phyloP scores from a whole-genome alignment of 2,797 vertebrate genomes.

The Falco naumanni region DNA sequence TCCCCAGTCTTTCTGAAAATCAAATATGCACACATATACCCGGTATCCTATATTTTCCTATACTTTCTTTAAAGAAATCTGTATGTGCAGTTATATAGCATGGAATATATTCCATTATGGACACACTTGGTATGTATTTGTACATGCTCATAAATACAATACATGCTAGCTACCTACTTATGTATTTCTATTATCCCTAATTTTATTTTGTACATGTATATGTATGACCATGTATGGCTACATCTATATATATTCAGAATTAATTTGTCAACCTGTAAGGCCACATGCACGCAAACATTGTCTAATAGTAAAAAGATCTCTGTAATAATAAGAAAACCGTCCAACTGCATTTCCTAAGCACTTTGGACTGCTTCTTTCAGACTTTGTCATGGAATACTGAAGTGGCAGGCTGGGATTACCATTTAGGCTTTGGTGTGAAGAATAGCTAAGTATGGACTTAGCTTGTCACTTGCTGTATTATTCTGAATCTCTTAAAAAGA shows the following conservation, averaged over 20 bases:
- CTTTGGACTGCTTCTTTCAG: background rate
- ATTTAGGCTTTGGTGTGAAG: background rate
- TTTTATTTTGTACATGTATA: background rate
- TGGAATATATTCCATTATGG: background rate
- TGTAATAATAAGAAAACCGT: background rate
- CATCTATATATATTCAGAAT: background rate
- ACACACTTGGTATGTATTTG: background rate
- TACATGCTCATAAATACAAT: background rate
- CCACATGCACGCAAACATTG: background rate
- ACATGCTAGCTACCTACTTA: background rate
- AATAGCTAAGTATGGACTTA: background rate
- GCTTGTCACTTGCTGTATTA: background rate
- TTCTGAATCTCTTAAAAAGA: background rate
- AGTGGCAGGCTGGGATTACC: background rate
- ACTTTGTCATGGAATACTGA: background rate
- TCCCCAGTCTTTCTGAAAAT: background rate
- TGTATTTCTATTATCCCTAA: background rate
- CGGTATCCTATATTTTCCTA: background rate
- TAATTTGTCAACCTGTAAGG: background rate
- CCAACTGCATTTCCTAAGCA: background rate
- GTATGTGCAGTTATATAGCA: background rate
- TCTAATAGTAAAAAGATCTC: background rate
- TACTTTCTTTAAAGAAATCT: background rate
- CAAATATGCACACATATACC: background rate
- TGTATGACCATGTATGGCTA: background rate